These are phyloP conservation scores for Bergia puertoricense DNA, from an alignment of 92 coral and sea anemone species.

Conservation along the genomic window DNA sequence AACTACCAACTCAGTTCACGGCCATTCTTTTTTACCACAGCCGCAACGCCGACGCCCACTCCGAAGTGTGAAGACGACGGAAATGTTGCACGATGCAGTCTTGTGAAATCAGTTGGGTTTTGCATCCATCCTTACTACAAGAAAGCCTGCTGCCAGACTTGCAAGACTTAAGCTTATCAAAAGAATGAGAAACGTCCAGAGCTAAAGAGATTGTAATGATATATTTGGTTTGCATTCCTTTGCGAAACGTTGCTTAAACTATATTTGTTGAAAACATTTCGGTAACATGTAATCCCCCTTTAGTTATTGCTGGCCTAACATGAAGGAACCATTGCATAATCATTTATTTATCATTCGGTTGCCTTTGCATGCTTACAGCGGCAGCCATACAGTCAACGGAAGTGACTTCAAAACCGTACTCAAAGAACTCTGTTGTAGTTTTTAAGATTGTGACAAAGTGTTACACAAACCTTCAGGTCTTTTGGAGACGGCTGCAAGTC, in stretches of 20 bases:
- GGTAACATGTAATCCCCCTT: not conserved
- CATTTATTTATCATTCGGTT: not conserved
- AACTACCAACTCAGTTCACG: no score
- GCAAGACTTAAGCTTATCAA: conserved; percentile 7
- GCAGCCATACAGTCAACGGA: no score
- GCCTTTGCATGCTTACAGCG: not conserved
- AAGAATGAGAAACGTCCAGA: not conserved
- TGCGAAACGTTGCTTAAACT: not conserved
- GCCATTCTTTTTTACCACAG: not conserved
- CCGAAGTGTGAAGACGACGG: conserved; percentile 63
- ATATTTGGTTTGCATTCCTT: not conserved
- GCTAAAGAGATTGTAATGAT: not conserved
- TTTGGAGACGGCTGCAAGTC: no score
- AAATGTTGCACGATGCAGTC: conserved; percentile 46
- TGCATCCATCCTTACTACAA: conserved; percentile 59
- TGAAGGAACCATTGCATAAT: not conserved
- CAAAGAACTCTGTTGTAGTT: no score
- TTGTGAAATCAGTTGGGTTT: conserved; percentile 51
- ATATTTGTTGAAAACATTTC: not conserved
- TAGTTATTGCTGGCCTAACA: not conserved
- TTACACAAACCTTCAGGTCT: no score
- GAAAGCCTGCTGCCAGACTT: conserved; percentile 81
- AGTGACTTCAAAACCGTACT: no score
- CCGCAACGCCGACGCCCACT: conserved; percentile 50
- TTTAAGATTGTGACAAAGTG: no score